phyloP scores from a whole-genome alignment of 64 coral and sea anemone species.

The Montipora sp. region DNA sequence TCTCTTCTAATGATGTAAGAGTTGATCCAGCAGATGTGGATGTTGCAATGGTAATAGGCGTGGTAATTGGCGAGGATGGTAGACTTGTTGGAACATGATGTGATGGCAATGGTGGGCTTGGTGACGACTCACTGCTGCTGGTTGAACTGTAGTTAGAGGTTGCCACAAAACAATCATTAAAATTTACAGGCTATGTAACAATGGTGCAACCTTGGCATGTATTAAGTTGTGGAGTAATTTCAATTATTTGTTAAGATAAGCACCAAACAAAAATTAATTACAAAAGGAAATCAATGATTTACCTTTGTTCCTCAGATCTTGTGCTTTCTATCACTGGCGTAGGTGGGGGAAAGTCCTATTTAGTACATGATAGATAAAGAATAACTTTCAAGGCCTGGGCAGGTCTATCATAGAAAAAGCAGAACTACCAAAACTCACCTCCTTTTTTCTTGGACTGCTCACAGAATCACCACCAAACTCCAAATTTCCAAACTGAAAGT shows the following conservation, averaged over 20 bases:
- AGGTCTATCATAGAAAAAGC: background rate
- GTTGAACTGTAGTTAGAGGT: conserved; percentile 28
- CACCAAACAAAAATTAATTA: background rate
- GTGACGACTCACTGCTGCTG: conserved; percentile 58
- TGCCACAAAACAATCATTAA: background rate
- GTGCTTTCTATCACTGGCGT: background rate
- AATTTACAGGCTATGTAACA: too few species aligned
- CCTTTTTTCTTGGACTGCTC: conserved; percentile 64
- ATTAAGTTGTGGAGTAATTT: too few species aligned
- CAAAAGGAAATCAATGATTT: background rate
- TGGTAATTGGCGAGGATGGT: conserved; percentile 60
- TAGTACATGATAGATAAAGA: background rate
- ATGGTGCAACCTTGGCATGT: too few species aligned
- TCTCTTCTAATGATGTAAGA: conserved; percentile 78
- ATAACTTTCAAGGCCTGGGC: background rate
- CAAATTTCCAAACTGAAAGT: conserved; percentile 92
- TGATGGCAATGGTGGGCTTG: conserved; percentile 39
- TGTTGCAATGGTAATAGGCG: conserved; percentile 75
- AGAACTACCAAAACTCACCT: conserved; percentile 8
- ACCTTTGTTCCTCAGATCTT: conserved; percentile 48
- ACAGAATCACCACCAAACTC: conserved; percentile 93
- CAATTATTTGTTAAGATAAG: too few species aligned
- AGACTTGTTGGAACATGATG: conserved; percentile 54
- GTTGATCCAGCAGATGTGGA: conserved; percentile 77
- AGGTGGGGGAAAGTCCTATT: conserved; percentile 12